These are phyloP conservation scores for Pristionchus exspectatus DNA, from an alignment of 2,888 invertebrate genomes.

Conservation along the genomic window DNA sequence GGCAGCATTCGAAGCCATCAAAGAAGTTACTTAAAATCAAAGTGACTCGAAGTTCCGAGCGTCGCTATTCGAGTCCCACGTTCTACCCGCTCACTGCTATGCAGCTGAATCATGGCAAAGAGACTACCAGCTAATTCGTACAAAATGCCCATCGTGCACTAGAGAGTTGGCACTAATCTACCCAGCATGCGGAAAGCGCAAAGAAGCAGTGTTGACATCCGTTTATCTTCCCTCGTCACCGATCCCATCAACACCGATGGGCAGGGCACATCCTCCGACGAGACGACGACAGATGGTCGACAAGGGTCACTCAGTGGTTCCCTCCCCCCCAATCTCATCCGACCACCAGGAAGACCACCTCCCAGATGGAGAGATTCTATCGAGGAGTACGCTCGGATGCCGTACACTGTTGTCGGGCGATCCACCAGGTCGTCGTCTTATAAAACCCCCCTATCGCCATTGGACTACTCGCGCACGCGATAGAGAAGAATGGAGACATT, in stretches of 20 bases:
- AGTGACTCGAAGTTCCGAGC: not conserved
- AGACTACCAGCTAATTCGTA: not conserved
- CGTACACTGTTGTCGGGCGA: no score
- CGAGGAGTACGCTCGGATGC: constrained; percentile 13
- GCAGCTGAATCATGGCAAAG: not conserved
- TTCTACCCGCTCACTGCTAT: constrained; percentile 26
- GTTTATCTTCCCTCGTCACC: not conserved
- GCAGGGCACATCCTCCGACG: not conserved
- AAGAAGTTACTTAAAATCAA: no score
- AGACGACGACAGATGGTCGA: not conserved
- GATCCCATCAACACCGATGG: constrained; percentile 1
- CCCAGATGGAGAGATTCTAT: constrained; percentile 20
- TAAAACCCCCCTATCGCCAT: no score
- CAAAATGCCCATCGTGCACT: not conserved
- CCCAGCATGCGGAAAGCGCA: not conserved
- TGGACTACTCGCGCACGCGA: no score
- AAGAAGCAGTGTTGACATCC: not conserved
- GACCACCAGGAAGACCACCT: constrained; percentile 19
- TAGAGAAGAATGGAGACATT: no score
- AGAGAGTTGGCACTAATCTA: not conserved
- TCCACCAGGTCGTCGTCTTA: no score
- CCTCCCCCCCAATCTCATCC: constrained; percentile 21
- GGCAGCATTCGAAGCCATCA: no score
- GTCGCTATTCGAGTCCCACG: not conserved
- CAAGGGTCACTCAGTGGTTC: not conserved